Evolutionary conservation across 2,797 vertebrate genomes (phyloP).

Genomic region (Onychomys leucogaster): DNA sequence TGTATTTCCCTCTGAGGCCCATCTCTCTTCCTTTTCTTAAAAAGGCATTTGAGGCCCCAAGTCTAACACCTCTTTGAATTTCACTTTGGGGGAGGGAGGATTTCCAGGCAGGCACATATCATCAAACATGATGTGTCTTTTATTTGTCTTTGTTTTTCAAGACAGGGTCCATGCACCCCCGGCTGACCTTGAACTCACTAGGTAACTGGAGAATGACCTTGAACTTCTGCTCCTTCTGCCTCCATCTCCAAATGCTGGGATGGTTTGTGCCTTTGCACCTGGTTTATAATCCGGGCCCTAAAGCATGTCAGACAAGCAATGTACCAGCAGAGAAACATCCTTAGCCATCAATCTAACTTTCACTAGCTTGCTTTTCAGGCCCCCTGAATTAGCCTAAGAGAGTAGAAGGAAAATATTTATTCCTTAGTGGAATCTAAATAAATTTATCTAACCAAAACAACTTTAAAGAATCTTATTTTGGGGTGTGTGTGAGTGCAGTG

Average conservation of each 20-base stretch:
- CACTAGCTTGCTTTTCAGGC: slow-evolving; percentile 30
- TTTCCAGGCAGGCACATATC: neutral
- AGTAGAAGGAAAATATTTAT: neutral
- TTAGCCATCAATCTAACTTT: neutral
- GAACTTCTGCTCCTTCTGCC: neutral
- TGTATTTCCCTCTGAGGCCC: neutral
- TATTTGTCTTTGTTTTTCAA: neutral
- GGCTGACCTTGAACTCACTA: neutral
- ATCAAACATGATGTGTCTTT: neutral
- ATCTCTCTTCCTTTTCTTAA: neutral
- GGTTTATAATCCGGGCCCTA: neutral
- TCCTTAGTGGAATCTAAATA: neutral
- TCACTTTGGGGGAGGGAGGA: neutral
- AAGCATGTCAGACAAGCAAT: too few species aligned
- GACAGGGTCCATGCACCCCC: neutral
- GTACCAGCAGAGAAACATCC: neutral
- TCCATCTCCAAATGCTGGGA: neutral
- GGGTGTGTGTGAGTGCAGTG: neutral
- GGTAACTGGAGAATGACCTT: neutral
- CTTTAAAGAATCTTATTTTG: neutral
- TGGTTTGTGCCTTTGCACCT: neutral
- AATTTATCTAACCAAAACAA: neutral
- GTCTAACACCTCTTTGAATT: neutral
- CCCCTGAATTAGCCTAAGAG: neutral
- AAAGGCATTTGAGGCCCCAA: neutral